phyloP scores from a whole-genome alignment of 2,888 invertebrate species.

The Graphium colonna region DNA sequence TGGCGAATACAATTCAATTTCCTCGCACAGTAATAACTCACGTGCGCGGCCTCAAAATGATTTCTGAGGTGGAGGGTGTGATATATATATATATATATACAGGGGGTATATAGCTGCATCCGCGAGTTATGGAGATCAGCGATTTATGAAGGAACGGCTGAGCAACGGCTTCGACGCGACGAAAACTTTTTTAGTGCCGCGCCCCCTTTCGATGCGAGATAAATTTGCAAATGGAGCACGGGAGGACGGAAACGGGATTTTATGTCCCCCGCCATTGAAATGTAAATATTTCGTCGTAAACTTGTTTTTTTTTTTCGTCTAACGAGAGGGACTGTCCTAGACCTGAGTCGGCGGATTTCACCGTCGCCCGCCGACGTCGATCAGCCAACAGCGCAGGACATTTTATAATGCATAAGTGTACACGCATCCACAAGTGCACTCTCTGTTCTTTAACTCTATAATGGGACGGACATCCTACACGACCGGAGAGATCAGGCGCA shows the following conservation, averaged over 20 bases:
- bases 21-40: neutral
- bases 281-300: constrained; percentile 55
- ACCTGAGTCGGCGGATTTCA: constrained; percentile 4
- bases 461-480: too few relatives aligned
- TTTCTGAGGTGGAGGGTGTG: neutral
- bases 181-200: constrained; percentile 65
- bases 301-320: constrained; percentile 36
- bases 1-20: neutral
- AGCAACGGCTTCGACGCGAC: constrained; percentile 65
- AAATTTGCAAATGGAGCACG: constrained; percentile 62
- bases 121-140: constrained; percentile 65
- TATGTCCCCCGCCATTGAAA: constrained; percentile 50
- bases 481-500: too few relatives aligned
- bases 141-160: constrained; percentile 70
- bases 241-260: constrained; percentile 50
- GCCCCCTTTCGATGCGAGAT: constrained; percentile 60
- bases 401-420: too few relatives aligned
- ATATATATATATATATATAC: neutral
- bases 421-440: too few relatives aligned
- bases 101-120: neutral
- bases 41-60: neutral
- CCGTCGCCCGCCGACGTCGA: neutral
- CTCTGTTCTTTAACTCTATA: too few relatives aligned
- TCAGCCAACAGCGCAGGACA: too few relatives aligned
- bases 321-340: too few relatives aligned